Evolutionary conservation across 2,888 invertebrate genomes (phyloP).

Genomic region (Drosophila mercatorum): DNA sequence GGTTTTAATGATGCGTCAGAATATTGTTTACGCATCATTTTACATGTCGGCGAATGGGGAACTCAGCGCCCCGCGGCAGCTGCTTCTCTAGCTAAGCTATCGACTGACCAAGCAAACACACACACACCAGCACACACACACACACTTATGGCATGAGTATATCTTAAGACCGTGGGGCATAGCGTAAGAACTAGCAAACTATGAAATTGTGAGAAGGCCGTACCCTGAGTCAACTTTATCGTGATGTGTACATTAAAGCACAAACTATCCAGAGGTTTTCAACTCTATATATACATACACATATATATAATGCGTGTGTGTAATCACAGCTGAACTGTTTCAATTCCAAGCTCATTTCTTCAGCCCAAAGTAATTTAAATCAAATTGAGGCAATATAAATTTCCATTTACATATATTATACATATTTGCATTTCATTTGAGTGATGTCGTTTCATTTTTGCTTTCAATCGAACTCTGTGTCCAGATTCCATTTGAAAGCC

Average conservation of each 20-base stretch:
- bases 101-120: slow-evolving; percentile 15
- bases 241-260: slow-evolving; percentile 71
- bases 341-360: neutral
- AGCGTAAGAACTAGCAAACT: slow-evolving; percentile 32
- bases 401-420: slow-evolving; percentile 12
- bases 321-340: neutral
- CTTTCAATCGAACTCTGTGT: neutral
- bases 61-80: slow-evolving; percentile 15
- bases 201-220: slow-evolving; percentile 59
- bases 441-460: neutral
- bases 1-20: slow-evolving; percentile 81
- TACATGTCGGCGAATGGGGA: slow-evolving; percentile 72
- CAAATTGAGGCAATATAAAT: neutral
- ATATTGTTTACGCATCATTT: slow-evolving; percentile 80
- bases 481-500: neutral
- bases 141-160: slow-evolving; percentile 3
- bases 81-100: slow-evolving; percentile 4
- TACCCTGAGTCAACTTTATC: slow-evolving; percentile 49
- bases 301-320: neutral
- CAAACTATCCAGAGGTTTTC: slow-evolving; percentile 51
- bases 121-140: neutral
- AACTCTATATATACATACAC: neutral
- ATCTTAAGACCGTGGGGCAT: slow-evolving; percentile 27
- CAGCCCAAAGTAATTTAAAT: neutral
- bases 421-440: slow-evolving; percentile 10